Evolutionary conservation across 2,888 invertebrate genomes (phyloP), one percentile per base, ranked within the genome.

Genomic region (Creontiades dilutus): DNA sequence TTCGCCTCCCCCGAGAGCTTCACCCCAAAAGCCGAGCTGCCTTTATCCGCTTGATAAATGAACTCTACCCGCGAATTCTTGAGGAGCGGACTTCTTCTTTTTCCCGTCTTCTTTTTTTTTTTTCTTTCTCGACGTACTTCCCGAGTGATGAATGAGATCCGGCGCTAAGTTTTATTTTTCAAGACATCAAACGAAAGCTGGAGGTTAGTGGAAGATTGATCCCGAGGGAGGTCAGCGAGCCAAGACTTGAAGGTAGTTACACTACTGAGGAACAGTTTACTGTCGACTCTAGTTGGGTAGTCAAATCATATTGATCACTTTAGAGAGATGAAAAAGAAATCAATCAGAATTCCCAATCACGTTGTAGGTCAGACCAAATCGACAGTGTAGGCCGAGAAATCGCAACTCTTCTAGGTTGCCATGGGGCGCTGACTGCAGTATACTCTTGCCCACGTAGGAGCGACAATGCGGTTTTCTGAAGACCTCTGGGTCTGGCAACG

Each of bases 11-110:
- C 11, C 61, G 57, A n/a, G 28, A 37, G 52, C 85, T 14, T 9
- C 28, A 7, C 47, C n/a, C 47, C 47, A 46, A 46, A 57, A 85
- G 85, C 23, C 27, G 14, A 13, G 23, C 37, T 14, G 27, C 27
- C 85, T 85, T 85, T 57, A 57, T 85, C 61, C 52, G 23, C 46
- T 57, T 85, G 85, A 85, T 85, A 85, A 85, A 85, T 85, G 85
- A 57, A 85, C 61, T 85, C 57, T 27, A 28, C 57, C 37, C 61
- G 11, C 27, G 37, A 37, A 27, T 61, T 85, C 85, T 57, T 28
- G 57, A 37, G 16, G 61, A 85, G 57, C 28, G 3, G 28, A 55
- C 85, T 85, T 85, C 37, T 85, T 57, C 37, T 37, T 37, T 37
- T n/a, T 37, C 3, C 37, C 37, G 37, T 37, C 37, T 27, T 57